Percentiles rank a stretch among this genome's conserved stretches.
phyloP scores from a whole-genome alignment of 2,797 vertebrate genomes.

The Phataginus tetradactyla region DNA sequence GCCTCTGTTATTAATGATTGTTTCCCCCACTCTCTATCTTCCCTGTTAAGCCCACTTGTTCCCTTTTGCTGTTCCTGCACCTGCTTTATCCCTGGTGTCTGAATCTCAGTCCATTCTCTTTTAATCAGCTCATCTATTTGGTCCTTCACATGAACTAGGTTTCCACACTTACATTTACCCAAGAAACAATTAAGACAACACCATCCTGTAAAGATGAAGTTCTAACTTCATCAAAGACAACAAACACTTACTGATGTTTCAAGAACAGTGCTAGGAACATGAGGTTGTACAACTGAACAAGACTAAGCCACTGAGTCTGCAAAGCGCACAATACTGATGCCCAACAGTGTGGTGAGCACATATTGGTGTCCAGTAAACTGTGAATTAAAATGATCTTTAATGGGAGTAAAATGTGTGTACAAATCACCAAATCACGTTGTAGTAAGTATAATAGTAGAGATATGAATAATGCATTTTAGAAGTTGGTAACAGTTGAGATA shows the following conservation, averaged over 20 bases:
- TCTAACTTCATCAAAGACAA: neutral
- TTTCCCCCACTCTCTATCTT: neutral
- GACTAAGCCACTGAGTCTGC: neutral
- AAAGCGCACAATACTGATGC: neutral
- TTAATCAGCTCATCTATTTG: neutral
- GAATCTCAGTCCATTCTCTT: neutral
- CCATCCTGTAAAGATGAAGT: neutral
- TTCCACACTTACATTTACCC: neutral
- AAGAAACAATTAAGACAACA: neutral
- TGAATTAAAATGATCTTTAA: neutral
- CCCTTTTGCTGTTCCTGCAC: neutral
- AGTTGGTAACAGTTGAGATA: neutral
- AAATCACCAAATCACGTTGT: neutral
- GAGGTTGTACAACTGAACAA: neutral
- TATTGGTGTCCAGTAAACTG: neutral
- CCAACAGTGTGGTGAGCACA: neutral
- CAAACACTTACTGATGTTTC: neutral
- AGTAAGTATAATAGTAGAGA: neutral
- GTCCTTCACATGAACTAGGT: neutral
- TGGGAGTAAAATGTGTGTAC: neutral
- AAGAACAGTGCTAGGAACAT: neutral
- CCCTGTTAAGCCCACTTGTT: neutral
- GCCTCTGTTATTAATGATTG: neutral
- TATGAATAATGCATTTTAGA: conserved; percentile 2
- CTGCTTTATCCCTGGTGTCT: neutral